A percentile compares a stretch with the other conserved stretches of the same genome.
These are phyloP conservation scores for Diachasmimorpha longicaudata DNA, from an alignment of 1,140 invertebrate genomes.

Conservation along the genomic window DNA sequence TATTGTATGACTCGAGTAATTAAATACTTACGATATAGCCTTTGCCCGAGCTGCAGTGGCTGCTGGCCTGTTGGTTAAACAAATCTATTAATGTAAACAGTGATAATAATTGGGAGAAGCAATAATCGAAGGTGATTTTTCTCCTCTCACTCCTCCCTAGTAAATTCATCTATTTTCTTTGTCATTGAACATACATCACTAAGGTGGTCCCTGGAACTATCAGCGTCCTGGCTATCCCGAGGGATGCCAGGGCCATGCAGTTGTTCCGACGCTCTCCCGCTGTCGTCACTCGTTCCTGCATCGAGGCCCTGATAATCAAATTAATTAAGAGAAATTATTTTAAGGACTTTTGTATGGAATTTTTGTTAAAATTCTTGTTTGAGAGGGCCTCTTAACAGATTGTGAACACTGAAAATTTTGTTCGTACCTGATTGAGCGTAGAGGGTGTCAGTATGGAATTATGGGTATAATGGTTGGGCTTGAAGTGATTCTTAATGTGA, in stretches of 20 bases:
- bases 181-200: constrained; percentile 73
- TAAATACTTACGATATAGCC: constrained; percentile 84
- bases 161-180: not conserved
- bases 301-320: constrained; percentile 67
- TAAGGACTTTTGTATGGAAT: too few relatives aligned
- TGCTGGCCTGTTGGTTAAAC: constrained; percentile 73
- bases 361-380: too few relatives aligned
- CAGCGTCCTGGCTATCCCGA: constrained; percentile 69
- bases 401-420: not conserved
- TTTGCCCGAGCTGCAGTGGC: constrained; percentile 85
- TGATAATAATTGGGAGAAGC: too few relatives aligned
- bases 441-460: constrained; percentile 62
- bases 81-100: not conserved
- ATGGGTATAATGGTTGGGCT: constrained; percentile 60
- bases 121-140: too few relatives aligned
- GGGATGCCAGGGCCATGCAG: constrained; percentile 76
- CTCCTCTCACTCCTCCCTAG: too few relatives aligned
- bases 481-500: constrained; percentile 62
- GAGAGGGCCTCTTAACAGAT: too few relatives aligned
- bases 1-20: constrained; percentile 29
- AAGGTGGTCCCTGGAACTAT: constrained; percentile 79
- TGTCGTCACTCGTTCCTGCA: constrained; percentile 80
- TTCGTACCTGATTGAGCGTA: constrained; percentile 56
- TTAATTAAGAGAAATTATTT: not conserved
- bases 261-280: constrained; percentile 76